phyloP scores from a whole-genome alignment of 2,888 invertebrate species.

The Marronus borbonicus region DNA sequence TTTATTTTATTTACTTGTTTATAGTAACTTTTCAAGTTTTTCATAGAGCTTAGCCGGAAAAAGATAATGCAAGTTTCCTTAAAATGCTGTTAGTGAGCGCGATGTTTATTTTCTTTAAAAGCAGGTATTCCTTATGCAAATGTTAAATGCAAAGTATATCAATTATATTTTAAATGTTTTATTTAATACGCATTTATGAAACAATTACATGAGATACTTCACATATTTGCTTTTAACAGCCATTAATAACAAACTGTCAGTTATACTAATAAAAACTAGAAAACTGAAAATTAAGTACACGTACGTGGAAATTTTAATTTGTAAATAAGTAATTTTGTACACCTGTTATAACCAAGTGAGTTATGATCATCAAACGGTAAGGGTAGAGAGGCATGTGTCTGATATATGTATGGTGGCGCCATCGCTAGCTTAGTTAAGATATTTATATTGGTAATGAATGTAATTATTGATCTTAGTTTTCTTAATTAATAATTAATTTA shows the following conservation, averaged over 20 bases:
- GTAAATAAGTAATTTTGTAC: too few relatives aligned
- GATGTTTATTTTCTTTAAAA: neutral
- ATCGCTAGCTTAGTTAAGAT: conserved; percentile 10
- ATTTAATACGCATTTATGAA: conserved; percentile 8
- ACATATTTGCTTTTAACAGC: conserved; percentile 15
- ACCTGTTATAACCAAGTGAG: too few relatives aligned
- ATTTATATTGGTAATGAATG: neutral
- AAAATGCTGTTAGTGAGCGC: neutral
- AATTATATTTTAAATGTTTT: conserved; percentile 12
- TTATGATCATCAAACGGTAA: too few relatives aligned
- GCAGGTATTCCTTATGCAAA: neutral
- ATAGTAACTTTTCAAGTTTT: too few relatives aligned
- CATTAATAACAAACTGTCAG: conserved; percentile 11
- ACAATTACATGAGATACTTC: conserved; percentile 12
- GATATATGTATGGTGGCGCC: conserved; percentile 18
- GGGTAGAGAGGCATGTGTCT: too few relatives aligned
- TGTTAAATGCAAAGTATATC: neutral
- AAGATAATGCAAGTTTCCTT: too few relatives aligned
- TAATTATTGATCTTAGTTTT: neutral
- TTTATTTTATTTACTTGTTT: too few relatives aligned
- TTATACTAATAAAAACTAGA: too few relatives aligned
- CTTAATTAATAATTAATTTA: neutral
- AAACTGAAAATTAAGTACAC: too few relatives aligned
- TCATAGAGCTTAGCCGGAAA: too few relatives aligned
- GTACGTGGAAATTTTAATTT: too few relatives aligned